Evolutionary conservation across 53 echinoderm and acorn worm species (phyloP).

Genomic region (Actinopyga echinites): DNA sequence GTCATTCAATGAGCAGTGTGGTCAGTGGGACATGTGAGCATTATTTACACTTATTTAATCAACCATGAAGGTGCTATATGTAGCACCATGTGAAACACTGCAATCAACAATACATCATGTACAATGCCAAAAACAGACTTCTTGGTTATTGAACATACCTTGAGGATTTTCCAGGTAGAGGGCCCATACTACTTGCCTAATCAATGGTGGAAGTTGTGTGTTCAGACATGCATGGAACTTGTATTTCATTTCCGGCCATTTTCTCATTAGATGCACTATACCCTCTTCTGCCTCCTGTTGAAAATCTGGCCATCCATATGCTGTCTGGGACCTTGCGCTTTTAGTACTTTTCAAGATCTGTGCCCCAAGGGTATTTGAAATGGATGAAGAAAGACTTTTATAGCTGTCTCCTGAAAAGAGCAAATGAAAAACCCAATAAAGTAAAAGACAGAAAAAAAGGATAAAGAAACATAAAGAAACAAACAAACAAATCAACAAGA

Average conservation of each 20-base stretch:
- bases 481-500: too few species aligned
- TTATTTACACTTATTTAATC: too few species aligned
- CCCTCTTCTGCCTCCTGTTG: slow-evolving; percentile 62
- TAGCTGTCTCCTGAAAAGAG: slow-evolving; percentile 55
- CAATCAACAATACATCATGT: too few species aligned
- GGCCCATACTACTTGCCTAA: slow-evolving; percentile 77
- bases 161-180: slow-evolving; percentile 75
- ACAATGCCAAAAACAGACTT: too few species aligned
- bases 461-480: too few species aligned
- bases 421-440: background rate
- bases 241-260: slow-evolving; percentile 86
- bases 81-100: too few species aligned
- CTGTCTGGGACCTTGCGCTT: too few species aligned
- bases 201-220: slow-evolving; percentile 60
- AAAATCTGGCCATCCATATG: background rate
- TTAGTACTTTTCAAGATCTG: background rate
- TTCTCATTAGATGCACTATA: slow-evolving; percentile 65
- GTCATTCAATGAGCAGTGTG: too few species aligned
- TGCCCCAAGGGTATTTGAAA: slow-evolving; percentile 27
- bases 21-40: too few species aligned
- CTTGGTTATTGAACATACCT: slow-evolving; percentile 46
- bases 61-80: too few species aligned
- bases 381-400: slow-evolving; percentile 36
- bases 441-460: too few species aligned
- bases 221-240: slow-evolving; percentile 83